Base-by-base conservation (phyloP, 2,113 vertebrate genomes). In the Bubo bubo region DNA sequence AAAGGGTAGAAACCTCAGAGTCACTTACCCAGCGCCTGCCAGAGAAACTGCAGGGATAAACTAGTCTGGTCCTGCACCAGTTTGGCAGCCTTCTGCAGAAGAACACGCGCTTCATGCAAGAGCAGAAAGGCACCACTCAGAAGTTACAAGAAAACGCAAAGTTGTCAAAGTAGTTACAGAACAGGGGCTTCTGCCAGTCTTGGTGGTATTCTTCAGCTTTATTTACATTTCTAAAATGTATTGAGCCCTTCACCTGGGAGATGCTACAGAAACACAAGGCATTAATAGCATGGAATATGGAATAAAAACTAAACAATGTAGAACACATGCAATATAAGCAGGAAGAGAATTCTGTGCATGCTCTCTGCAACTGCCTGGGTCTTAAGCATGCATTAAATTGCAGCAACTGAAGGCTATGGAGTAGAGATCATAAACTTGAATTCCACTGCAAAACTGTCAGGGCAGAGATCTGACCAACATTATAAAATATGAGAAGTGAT, bases 31-130 rank as follows among this genome's bases (percentile, higher is more conserved):
- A 73, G 83, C 0, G 13, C 76, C 79, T 94, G 79, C 83, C 79
- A 80, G 94, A 80, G 88, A 71, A 86, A 9, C 93, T 79, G 88
- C 86, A 92, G 79, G 91, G 86, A 59, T 62, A 11, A 92, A 86
- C 96, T 19, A 77, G 86, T 95, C 94, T 86, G 91, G 91, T 95
- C 94, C 96, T 95, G 96, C 79, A 94, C 9, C 9, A 22, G 37
- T 45, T 35, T 95, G 93, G 88, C 93, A 90, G 75, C 86, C 86
- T 39, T 15, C 37, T 59, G 39, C 86, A 85, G 88, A 43, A 56
- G 37, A 89, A 9, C 83, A 53, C 3, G 6, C 30, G 53, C 86
- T 83, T 88, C 75, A 30, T 24, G 41, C 53, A 50, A 68, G 82
- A 55, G 91, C 88, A 88, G 79, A 83, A 86, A 37, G 67, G 75